Evolutionary conservation across 2,797 vertebrate genomes (phyloP), one percentile per base, ranked within the genome.

Genomic region (Champsocephalus esox): DNA sequence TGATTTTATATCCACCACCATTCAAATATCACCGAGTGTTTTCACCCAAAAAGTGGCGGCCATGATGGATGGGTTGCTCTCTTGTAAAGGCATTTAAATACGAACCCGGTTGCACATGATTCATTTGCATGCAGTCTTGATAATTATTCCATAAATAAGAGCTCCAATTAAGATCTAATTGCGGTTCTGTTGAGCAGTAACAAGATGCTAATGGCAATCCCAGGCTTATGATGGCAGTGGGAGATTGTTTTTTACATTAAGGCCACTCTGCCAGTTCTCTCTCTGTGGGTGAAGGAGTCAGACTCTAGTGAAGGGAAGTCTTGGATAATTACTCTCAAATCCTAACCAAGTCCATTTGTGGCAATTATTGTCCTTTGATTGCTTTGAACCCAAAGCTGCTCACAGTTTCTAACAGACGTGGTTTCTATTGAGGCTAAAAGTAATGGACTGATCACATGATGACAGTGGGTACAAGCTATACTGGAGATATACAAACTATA

Each of bases 131-230:
- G 68, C 46, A 41, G 71, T 52, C 58, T 73, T 67, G 60, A 79
- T 83, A 70, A 84, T 82, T 79, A 82, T 80, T 60, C 66, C 72
- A 79, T 86, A 83, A 89, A 89, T 88, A 90, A 73, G 80, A 87
- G 79, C 72, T 78, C 68, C 57, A 85, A 90, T 92, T 89, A 85
- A 66, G 72, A 80, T 62, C 43, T 83, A 81, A 90, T 90, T 89
- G 81, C 58, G n/a, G 63, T 13, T 65, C 83, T 84, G 82, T 79
- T 86, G 83, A 85, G 82, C 77, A 72, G 71, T 83, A 90, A 89
- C 83, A 76, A 80, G 78, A 89, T 79, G 81, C 84, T 87, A 87
- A 90, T 90, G 85, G 77, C 89, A 84, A 77, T 82, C 81, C 66
- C 55, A 48, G 63, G 66, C 78, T 73, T 80, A 72, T 78, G 77